Evolutionary conservation across 2,797 vertebrate species (phyloP), one percentile per base, ranked within the genome.

Genomic region (Karalla daura): DNA sequence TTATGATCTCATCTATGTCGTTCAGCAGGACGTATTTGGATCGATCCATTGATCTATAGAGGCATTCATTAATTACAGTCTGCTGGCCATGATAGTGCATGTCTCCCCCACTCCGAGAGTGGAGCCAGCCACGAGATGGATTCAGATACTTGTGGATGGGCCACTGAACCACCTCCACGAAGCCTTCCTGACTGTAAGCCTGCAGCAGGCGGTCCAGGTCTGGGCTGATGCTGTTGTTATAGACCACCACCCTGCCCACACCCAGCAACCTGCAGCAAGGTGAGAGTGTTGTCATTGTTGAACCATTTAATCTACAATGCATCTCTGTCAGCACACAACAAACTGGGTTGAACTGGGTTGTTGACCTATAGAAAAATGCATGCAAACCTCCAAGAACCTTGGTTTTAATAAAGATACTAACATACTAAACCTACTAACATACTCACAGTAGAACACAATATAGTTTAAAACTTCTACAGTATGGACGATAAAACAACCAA

Each of bases 1-100:
- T 78, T 35, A 89, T 65, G 9, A 92, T 90, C 83, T 92, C 87
- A 69, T 91, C 90, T 6, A 90, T 84, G 55, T 92, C 91, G 11
- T 87, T 78, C 30, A 93, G 18, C 41, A 89, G 67, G 37, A 91
- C 80, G 4, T 89, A 91, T 43, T 49, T 78, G 0, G 86, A 90
- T 2, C 46, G 50, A 3, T 77, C 74, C 91, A 92, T 93, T 43
- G 83, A 83, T 53, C 88, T 83, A 58, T 93, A 90, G n/a, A 91
- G 46, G 37, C 91, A 93, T 36, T 91, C 91, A 7, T 91, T 93
- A 0, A 92, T 78, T 0, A 88, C 86, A n/a, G 23, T 30, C 32
- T 88, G 11, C 61, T 92, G 90, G 24, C 89, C 90, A 13, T 3
- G 89, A 69, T 92, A 93, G 15, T 90, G 89, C 9, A 93, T 0